A percentile compares a stretch with the other conserved stretches of the same genome.
These are phyloP conservation scores for Spodoptera littoralis DNA, from an alignment of 2,888 invertebrate species.

Conservation along the genomic window DNA sequence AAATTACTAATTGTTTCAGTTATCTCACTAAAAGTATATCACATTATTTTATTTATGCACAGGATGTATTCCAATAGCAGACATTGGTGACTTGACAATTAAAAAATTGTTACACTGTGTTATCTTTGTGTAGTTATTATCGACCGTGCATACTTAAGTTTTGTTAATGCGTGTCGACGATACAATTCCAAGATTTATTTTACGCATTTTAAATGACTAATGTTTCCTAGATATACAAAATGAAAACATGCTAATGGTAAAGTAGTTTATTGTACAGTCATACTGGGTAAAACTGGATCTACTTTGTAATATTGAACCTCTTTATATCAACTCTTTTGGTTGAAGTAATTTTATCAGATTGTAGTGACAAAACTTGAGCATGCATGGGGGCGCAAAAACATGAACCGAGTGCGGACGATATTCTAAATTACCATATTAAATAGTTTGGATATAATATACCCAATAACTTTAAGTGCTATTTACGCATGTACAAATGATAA, in stretches of 20 bases:
- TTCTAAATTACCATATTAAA: conserved; percentile 82
- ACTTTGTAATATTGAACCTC: no score
- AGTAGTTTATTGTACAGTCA: conserved; percentile 51
- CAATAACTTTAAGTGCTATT: conserved; percentile 81
- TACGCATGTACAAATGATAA: conserved; percentile 84
- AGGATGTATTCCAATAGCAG: conserved; percentile 35
- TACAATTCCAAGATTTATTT: conserved; percentile 33
- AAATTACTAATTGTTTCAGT: conserved; percentile 51
- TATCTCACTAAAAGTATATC: conserved; percentile 36
- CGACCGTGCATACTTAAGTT: conserved; percentile 55
- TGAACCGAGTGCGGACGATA: conserved; percentile 53
- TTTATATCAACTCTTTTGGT: conserved; percentile 5
- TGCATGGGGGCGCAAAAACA: conserved; percentile 22
- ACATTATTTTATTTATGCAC: conserved; percentile 49
- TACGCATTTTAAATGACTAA: conserved; percentile 47
- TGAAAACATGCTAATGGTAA: conserved; percentile 63
- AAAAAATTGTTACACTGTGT: conserved; percentile 36
- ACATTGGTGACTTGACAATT: conserved; percentile 33
- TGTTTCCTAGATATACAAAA: conserved; percentile 61
- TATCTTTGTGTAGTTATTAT: conserved; percentile 40
- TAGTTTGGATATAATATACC: conserved; percentile 75
- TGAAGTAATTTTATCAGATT: conserved; percentile 5
- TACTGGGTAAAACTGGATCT: no score
- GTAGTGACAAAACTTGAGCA: conserved; percentile 34
- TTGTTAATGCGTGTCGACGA: conserved; percentile 49